Evolutionary conservation across 2,888 invertebrate species (phyloP), one percentile per base, ranked within the genome.

Genomic region (Coecobrya sp.): DNA sequence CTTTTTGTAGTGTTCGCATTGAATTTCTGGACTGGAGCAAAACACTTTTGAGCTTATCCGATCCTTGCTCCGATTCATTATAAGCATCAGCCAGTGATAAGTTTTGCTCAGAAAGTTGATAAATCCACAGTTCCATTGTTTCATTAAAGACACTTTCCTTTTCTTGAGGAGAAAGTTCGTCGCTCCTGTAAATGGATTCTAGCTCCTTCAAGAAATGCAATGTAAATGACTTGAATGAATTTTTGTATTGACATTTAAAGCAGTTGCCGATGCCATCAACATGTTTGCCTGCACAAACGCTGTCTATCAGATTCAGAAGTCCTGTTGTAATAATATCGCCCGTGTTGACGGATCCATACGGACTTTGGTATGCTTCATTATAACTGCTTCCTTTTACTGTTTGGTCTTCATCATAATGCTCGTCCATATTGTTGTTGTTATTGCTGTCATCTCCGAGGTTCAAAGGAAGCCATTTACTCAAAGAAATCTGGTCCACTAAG

Each of bases 51-150:
- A 89, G 30, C 13, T 89, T 89, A 3, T 85, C 84, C 10, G 84
- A 42, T 13, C 22, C 59, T 30, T 76, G 27, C 0, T 49, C 7
- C 0, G 89, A 42, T 16, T 36, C 42, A 62, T 65, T 55, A 25
- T 89, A 89, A 3, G 73, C 84, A 11, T 27, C 59, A 19, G 62
- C 89, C n/a, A 89, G 36, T 11, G 84, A 45, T 22, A 85, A 5
- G 19, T 76, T 85, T 49, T 89, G 89, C 30, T 89, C 89, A 5
- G 84, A 55, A 3, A 89, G 70, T 8, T 85, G 84, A 22, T 73
- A 85, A 76, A 89, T 85, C 89, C 89, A 89, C n/a, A 45, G 7
- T 10, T 73, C 59, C 30, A 89, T 16, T 0, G 65, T 19, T 11
- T 73, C 73, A 30, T 42, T 89, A 7, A 85, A 22, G 16, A 16